Evolutionary conservation across 2,888 invertebrate genomes (phyloP), one percentile per base, ranked within the genome.

Genomic region (Meiosimyza platycephala): DNA sequence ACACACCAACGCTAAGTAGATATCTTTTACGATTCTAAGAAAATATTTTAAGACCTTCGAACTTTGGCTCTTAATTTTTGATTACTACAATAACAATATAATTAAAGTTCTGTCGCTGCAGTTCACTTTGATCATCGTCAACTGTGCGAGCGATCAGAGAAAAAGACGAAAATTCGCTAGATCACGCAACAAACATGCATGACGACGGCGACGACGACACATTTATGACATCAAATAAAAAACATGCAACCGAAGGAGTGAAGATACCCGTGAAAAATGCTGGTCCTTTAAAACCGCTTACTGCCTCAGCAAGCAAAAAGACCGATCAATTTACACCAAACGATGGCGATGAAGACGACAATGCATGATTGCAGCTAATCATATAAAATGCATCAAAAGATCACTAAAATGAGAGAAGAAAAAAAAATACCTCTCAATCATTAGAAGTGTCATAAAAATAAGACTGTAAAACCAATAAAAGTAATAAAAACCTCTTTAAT

Each of bases 371-470:
- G n/a, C n/a, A 54, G 54, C n/a, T 18, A 18, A 54, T 15, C 28
- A 15, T 9, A 28, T 15, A 15, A 60, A 9, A 28, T 40, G 28
- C 28, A 33, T 22, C 18, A 57, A 57, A 28, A 18, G 12, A 22
- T 16, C 57, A 57, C 13, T 15, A 47, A 12, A 15, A 50, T 18
- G 54, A 54, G 55, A 13, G n/a, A n/a, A n/a, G n/a, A n/a, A 63
- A 63, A 63, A 70, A 40, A 40, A 40, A 40, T 9, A 6, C 52
- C 71, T 69, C 66, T 73, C 69, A 73, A 76, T 79, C 77, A 79
- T 77, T 77, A 75, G 75, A 79, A 75, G 76, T 78, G 78, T 77
- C 78, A 78, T 79, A 79, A 79, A 79, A 75, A 22, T 62, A 18
- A n/a, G 28, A 59, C 9, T 9, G 54, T 62, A 70, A 72, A 54